Base-by-base conservation (phyloP, 1,140 invertebrate species). In the Nasonia vitripennis region DNA sequence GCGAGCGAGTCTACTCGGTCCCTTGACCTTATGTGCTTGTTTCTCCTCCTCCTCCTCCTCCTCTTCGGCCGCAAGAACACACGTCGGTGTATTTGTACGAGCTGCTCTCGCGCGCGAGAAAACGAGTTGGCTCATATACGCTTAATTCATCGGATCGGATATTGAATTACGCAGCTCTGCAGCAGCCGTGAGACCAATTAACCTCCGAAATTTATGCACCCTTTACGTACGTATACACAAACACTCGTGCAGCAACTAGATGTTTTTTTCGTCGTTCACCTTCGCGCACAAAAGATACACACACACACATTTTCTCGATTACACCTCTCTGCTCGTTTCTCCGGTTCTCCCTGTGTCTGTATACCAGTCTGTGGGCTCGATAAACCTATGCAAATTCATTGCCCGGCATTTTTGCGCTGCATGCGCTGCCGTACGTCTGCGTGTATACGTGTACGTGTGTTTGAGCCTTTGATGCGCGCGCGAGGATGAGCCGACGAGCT, bases 21-120 rank as follows among this genome's bases (percentile, higher is more conserved):
- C 87, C 90, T 88, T 83, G 90, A 91, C 90, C 91, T 91, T 89
- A 89, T 89, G 87, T 90, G 90, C 78, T 77, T 86, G 48, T 80
- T 48, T 73, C 37, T 67, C 31, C 41, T 2, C 67, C 74, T 73
- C 34, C 75, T 81, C 74, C 31, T 74, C 79, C 80, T 81, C 74
- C 31, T 74, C 70, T 45, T 80, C 70, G 7, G 31, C 73, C 31
- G 17, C 73, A 17, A 11, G 37, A 34, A n/a, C 73, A 75, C 73
- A 75, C 37, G 20, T 45, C 7, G 9, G 37, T 62, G n/a, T 62
- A 62, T 62, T n/a, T 62, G 20, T 62, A 62, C 17, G 17, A 14
- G 17, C 51, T 62, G 55, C 55, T 62, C 20, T 20, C 55, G 55
- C 20, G 55, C 55, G 55, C 55, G 55, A 20, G 55, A 20, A 62